Base-by-base conservation (phyloP, 2,888 invertebrate genomes). In the Eupithecia subfuscata region DNA sequence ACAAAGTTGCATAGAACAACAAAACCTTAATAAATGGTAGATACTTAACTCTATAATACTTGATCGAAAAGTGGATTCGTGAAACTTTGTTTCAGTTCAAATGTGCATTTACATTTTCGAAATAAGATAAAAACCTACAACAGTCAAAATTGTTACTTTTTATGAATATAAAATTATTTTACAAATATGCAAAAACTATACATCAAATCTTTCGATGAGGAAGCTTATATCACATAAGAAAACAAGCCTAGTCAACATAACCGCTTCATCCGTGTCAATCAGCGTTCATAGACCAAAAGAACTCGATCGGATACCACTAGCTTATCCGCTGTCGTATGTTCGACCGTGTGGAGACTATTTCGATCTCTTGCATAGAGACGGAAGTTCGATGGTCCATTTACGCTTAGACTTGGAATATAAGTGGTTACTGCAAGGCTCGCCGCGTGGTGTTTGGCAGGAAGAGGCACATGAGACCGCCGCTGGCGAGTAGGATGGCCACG, bases 371-470 rank as follows among this genome's bases (percentile, higher is more conserved):
- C 14, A 60, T 60, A 22, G 6, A 60, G 25, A 64, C 34, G 18
- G 34, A 34, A 34, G 34, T 34, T 34, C 18, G 34, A 67, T n/a
- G 37, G 40, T 67, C 65, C 30, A 9, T 18, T 34, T 18, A 64
- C 40, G 40, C 37, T 67, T 12, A 16, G 25, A 37, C 4, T 25
- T 52, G 37, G 37, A 65, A 69, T 70, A 70, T 73, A 69, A 70
- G 67, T 30, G 74, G 83, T 89, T 91, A 95, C 84, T 92, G 88
- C 80, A 97, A 92, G 86, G 98, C 97, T 91, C 97, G 97, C 81
- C 97, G 96, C 64, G 98, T 98, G 88, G 98, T 98, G 93, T 98
- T 98, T 86, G 98, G 98, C 92, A 98, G 95, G 94, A 97, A 96
- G 87, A 98, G 96, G 91, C 98, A 97, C 95, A 97, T 96, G 80